A percentile compares a stretch with the other conserved stretches of the same genome.
Conservation (phyloP, 2,797 vertebrate species). For the Crenichthys baileyi region DNA sequence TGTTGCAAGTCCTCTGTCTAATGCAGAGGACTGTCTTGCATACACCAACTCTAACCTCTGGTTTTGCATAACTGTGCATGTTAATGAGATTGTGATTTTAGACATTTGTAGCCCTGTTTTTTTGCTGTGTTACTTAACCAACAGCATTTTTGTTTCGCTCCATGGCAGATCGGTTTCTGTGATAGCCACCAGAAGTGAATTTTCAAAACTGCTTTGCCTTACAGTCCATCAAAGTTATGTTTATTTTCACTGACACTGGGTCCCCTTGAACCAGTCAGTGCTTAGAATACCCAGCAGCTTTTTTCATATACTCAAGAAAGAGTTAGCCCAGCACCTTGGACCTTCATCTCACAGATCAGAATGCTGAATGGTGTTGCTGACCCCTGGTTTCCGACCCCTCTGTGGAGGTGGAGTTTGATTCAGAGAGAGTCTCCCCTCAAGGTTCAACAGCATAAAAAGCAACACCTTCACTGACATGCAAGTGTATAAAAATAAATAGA, state of each 20-base stretch:
- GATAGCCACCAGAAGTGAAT: slow-evolving; percentile 6
- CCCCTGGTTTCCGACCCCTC: slow-evolving; percentile 38
- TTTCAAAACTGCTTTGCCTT: slow-evolving; percentile 25
- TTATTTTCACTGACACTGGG: slow-evolving; percentile 3
- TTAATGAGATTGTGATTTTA: background rate
- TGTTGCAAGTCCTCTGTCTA: background rate
- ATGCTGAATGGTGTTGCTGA: slow-evolving; percentile 20
- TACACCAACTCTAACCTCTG: background rate
- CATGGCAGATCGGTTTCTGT: background rate
- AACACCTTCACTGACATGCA: slow-evolving; percentile 25
- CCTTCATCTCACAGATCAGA: slow-evolving; percentile 22
- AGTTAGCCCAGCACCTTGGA: background rate
- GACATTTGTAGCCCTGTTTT: background rate
- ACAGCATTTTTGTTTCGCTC: background rate
- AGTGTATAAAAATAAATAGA: slow-evolving; percentile 49
- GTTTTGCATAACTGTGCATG: background rate
- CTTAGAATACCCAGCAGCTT: slow-evolving; percentile 8
- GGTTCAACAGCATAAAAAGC: slow-evolving; percentile 29
- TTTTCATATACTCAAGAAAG: background rate
- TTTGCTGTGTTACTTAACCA: background rate
- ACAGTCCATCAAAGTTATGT: slow-evolving; percentile 3
- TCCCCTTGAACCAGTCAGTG: background rate
- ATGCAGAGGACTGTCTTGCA: background rate
- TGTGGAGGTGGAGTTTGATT: slow-evolving; percentile 35
- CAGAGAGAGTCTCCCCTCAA: slow-evolving; percentile 37